A percentile compares a stretch with the other conserved stretches of the same genome.
Evolutionary conservation across 2,797 vertebrate species (phyloP).

Genomic region (Parauchenoglanis punctatus): DNA sequence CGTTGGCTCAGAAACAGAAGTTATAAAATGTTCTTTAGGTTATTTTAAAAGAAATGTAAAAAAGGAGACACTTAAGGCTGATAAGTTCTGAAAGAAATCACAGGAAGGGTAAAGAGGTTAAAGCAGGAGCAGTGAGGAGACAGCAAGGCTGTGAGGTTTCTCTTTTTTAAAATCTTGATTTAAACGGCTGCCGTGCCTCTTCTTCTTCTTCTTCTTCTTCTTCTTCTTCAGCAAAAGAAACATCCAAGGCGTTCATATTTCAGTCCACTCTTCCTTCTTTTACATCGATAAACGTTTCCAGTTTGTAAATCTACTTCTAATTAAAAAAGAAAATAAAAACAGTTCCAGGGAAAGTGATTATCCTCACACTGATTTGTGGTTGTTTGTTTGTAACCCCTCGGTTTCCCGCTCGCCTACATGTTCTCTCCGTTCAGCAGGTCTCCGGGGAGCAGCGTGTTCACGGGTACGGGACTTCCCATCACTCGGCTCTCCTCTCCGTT

Average conservation of each 20-base stretch:
- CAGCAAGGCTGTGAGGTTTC: constrained; percentile 47
- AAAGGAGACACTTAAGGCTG: constrained; percentile 77
- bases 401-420: constrained; percentile 75
- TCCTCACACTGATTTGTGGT: constrained; percentile 77
- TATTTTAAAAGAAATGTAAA: constrained; percentile 53
- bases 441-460: constrained; percentile 93
- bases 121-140: constrained; percentile 38
- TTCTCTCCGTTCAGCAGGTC: constrained; percentile 96
- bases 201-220: constrained; percentile 82
- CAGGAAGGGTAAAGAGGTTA: constrained; percentile 37
- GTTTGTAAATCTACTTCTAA: constrained; percentile 1
- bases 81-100: constrained; percentile 71
- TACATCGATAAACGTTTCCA: background rate
- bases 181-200: constrained; percentile 77
- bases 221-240: constrained; percentile 71
- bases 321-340: constrained; percentile 49
- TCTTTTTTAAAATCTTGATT: constrained; percentile 56
- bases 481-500: constrained; percentile 86
- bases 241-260: constrained; percentile 62
- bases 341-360: constrained; percentile 80
- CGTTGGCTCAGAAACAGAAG: constrained; percentile 80
- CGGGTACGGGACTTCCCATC: constrained; percentile 90
- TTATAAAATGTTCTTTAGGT: constrained; percentile 77
- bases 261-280: background rate
- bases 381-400: background rate